phyloP scores from a whole-genome alignment of 2,113 vertebrate species.

The Oryzias javanicus region DNA sequence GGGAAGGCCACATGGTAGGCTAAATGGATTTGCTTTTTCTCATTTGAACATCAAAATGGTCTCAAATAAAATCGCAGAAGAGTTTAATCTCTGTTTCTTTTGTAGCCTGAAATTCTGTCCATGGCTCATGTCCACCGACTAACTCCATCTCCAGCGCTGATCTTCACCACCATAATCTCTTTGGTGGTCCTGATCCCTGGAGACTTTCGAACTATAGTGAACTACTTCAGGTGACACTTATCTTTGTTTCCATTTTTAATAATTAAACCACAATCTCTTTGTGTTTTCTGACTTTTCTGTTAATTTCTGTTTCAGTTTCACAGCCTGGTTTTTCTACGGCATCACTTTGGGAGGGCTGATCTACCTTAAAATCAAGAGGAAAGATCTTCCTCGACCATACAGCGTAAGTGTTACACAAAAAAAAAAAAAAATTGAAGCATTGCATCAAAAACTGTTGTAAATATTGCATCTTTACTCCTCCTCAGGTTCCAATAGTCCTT shows the following conservation, averaged over 20 bases:
- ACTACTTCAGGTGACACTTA: slow-evolving; percentile 81
- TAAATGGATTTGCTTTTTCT: slow-evolving; percentile 28
- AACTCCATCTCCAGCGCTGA: slow-evolving; percentile 85
- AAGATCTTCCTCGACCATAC: slow-evolving; percentile 80
- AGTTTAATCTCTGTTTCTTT: slow-evolving; percentile 18
- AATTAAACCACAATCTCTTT: not conserved
- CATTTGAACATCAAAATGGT: not conserved
- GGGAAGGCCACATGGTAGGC: slow-evolving; percentile 87
- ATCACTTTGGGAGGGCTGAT: slow-evolving; percentile 83
- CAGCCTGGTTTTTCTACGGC: slow-evolving; percentile 86
- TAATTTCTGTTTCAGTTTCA: slow-evolving; percentile 76
- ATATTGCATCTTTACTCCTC: slow-evolving; percentile 12
- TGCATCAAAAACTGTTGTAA: not conserved
- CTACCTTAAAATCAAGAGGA: slow-evolving; percentile 86
- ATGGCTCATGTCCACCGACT: slow-evolving; percentile 82
- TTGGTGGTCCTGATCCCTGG: slow-evolving; percentile 82
- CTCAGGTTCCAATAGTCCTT: slow-evolving; percentile 83
- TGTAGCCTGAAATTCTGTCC: slow-evolving; percentile 83
- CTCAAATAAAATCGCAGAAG: not conserved
- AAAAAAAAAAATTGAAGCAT: too few species aligned
- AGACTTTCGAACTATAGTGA: slow-evolving; percentile 84
- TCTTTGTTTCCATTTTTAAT: not conserved
- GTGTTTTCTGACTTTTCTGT: slow-evolving; percentile 7
- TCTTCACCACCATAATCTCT: slow-evolving; percentile 82
- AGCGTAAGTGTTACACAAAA: slow-evolving; percentile 69